phyloP scores from a whole-genome alignment of 1,140 invertebrate genomes.

The Heliconius nattereri region DNA sequence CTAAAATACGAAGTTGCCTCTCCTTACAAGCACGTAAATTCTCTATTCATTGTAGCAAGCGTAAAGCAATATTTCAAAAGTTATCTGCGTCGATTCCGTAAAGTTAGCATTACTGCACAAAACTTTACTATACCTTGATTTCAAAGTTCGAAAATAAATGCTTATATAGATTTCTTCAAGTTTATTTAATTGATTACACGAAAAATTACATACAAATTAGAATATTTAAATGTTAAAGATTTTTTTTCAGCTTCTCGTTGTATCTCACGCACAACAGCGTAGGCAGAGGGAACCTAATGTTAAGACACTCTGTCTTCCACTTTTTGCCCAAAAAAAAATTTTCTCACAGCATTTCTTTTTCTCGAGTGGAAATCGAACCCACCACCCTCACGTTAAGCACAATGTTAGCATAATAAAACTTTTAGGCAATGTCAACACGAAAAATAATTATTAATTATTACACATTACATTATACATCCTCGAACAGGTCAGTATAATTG shows the following conservation, averaged over 20 bases:
- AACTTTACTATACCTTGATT: background rate
- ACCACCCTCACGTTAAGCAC: no score
- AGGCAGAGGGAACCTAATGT: no score
- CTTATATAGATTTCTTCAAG: background rate
- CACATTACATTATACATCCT: no score
- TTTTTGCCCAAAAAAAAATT: no score
- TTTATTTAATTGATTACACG: background rate
- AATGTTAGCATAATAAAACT: no score
- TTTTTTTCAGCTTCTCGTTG: no score
- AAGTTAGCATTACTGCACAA: background rate
- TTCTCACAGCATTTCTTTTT: no score
- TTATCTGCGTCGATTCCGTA: background rate
- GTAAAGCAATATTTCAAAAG: background rate
- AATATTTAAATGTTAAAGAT: no score
- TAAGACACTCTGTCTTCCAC: no score
- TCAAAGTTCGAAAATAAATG: background rate
- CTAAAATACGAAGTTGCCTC: background rate
- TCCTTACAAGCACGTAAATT: background rate
- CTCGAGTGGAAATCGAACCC: no score
- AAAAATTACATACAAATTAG: background rate
- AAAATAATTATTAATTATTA: slow-evolving; percentile 21
- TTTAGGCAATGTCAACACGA: slow-evolving; percentile 12
- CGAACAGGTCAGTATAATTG: slow-evolving; percentile 20
- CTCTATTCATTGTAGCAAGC: background rate
- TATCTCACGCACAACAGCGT: no score